phyloP scores from a whole-genome alignment of 2,113 vertebrate genomes.

The Chaetorhynchus papuensis region DNA sequence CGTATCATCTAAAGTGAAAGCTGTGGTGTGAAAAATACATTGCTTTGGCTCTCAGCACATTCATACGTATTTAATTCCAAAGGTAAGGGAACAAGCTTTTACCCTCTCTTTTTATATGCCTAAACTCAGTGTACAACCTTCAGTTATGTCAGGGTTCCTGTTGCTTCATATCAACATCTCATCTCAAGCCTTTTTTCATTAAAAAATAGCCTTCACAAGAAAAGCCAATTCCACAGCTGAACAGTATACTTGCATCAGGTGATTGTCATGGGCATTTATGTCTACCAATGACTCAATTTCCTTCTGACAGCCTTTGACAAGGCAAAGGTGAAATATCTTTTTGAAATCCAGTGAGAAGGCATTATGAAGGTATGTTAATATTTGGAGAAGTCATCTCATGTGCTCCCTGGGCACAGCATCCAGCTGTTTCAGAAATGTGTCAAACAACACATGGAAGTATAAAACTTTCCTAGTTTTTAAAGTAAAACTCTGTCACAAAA shows the following conservation, averaged over 20 bases:
- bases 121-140: background rate
- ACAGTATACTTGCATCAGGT: background rate
- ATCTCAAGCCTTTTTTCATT: background rate
- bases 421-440: background rate
- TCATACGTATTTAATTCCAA: background rate
- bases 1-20: background rate
- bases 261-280: background rate
- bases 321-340: background rate
- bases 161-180: background rate
- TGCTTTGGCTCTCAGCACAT: background rate
- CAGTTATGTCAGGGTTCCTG: background rate
- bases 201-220: background rate
- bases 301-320: background rate
- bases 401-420: background rate
- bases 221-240: background rate
- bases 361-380: background rate
- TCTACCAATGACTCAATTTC: background rate
- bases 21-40: background rate
- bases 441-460: background rate
- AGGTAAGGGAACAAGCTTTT: background rate
- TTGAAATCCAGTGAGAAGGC: background rate
- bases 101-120: background rate
- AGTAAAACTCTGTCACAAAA: background rate
- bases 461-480: background rate
- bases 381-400: background rate